A percentile compares a stretch with the other conserved stretches of the same genome.
Evolutionary conservation across 2,888 invertebrate species (phyloP).

Genomic region (Thera britannica): DNA sequence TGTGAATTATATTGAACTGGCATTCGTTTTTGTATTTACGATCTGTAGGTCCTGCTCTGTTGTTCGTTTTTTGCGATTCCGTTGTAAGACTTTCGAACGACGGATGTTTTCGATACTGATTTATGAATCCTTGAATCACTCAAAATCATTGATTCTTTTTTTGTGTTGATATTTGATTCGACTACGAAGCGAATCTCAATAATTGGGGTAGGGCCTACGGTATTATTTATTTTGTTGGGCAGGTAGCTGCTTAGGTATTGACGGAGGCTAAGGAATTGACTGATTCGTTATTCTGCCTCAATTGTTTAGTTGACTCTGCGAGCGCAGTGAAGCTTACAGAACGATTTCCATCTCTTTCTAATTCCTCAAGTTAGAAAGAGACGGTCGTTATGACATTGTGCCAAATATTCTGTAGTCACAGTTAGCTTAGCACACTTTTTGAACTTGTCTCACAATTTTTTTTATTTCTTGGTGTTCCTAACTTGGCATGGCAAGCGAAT

Average conservation of each 20-base stretch:
- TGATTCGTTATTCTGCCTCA: slow-evolving; percentile 66
- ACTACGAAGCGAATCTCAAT: neutral
- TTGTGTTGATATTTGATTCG: neutral
- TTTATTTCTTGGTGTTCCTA: neutral
- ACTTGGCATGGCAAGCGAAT: neutral
- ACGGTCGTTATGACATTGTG: slow-evolving; percentile 61
- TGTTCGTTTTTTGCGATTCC: neutral
- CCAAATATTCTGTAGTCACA: slow-evolving; percentile 80
- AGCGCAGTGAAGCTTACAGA: slow-evolving; percentile 40
- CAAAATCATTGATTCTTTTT: neutral
- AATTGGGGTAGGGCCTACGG: neutral
- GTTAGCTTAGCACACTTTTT: slow-evolving; percentile 54
- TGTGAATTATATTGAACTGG: slow-evolving; percentile 42
- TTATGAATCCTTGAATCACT: neutral
- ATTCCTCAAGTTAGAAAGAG: slow-evolving; percentile 43
- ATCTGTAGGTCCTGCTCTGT: slow-evolving; percentile 15
- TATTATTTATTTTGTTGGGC: slow-evolving; percentile 42
- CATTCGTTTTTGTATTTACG: slow-evolving; percentile 40
- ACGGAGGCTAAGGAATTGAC: slow-evolving; percentile 66
- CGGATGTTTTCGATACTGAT: neutral
- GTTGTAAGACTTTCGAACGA: neutral
- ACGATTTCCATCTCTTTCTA: slow-evolving; percentile 32
- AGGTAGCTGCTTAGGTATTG: slow-evolving; percentile 52
- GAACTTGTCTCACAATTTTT: neutral
- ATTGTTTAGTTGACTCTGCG: slow-evolving; percentile 52